Percentiles rank a stretch among this genome's conserved stretches.
Conservation (phyloP, 2,113 vertebrate species). For the Barnardius zonarius region DNA sequence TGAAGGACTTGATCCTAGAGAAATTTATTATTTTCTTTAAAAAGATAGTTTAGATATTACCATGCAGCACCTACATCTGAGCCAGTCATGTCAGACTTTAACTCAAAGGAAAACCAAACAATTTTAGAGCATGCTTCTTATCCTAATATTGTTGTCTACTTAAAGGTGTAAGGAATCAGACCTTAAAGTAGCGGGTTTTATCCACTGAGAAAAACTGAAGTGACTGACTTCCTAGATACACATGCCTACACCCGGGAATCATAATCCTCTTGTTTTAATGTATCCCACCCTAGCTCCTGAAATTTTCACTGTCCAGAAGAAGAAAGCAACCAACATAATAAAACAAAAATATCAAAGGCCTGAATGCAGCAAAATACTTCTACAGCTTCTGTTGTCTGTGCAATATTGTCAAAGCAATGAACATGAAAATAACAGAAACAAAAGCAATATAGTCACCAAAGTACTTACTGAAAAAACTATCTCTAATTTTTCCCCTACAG, state of each 20-base stretch:
- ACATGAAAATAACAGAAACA: neutral
- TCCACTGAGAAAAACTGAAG: neutral
- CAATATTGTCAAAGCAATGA: neutral
- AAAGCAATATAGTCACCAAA: neutral
- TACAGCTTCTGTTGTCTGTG: neutral
- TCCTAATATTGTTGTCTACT: neutral
- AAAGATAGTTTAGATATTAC: neutral
- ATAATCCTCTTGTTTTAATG: neutral
- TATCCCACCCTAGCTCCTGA: neutral
- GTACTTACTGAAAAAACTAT: neutral
- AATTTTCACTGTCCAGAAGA: neutral
- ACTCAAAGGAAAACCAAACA: neutral
- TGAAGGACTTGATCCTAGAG: neutral
- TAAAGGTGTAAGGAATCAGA: neutral
- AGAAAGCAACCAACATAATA: neutral
- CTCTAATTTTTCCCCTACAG: too few species aligned
- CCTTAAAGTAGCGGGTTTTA: neutral
- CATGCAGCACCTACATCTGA: neutral
- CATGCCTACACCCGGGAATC: neutral
- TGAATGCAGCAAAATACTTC: neutral
- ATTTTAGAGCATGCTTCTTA: neutral
- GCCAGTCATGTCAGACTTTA: neutral
- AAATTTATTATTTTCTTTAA: neutral
- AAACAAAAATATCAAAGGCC: neutral
- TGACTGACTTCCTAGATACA: neutral